A percentile compares a stretch with the other conserved stretches of the same genome.
Conservation (phyloP, 2,797 vertebrate genomes). For the Tauraco hartlaubi region DNA sequence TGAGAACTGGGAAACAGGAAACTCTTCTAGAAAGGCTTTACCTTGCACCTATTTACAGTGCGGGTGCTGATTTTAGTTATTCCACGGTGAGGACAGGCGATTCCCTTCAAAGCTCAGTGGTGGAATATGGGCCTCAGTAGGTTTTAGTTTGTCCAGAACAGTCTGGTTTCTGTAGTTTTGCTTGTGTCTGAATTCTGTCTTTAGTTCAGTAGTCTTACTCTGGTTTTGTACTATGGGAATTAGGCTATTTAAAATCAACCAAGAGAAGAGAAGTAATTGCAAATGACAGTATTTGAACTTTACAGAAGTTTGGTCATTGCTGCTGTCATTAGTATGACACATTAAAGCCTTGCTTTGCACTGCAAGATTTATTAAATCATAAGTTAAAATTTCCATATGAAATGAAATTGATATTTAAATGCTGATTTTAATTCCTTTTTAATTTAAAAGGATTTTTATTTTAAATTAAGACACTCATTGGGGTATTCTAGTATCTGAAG, state of each 20-base stretch:
- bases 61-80: background rate
- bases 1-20: background rate
- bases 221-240: background rate
- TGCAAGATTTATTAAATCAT: background rate
- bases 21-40: background rate
- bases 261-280: background rate
- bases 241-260: background rate
- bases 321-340: background rate
- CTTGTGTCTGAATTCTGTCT: background rate
- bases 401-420: background rate
- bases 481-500: background rate
- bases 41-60: background rate
- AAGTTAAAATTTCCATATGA: background rate
- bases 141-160: background rate
- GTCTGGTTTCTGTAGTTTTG: background rate
- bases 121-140: background rate
- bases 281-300: background rate
- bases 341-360: background rate
- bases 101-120: background rate
- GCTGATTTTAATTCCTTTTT: background rate
- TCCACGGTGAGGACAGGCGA: background rate
- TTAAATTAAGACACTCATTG: background rate
- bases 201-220: background rate
- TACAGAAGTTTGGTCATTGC: background rate
- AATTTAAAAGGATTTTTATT: background rate